phyloP scores from a whole-genome alignment of 2,113 vertebrate genomes.

The Genyomyrus donnyi region DNA sequence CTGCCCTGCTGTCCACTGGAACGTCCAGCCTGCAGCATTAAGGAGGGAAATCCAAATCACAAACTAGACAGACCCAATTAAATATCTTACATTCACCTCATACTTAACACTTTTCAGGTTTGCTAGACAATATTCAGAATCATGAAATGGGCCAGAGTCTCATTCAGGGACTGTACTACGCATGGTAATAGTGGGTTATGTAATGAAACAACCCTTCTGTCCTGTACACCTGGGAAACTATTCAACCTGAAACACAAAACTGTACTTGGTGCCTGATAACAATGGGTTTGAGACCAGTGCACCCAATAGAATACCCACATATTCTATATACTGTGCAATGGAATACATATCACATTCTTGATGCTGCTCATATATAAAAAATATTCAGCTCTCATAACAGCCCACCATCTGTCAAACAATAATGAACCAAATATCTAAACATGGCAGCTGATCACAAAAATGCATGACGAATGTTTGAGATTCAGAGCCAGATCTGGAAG shows the following conservation, averaged over 20 bases:
- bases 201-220: background rate
- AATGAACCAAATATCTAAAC: background rate
- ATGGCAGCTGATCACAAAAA: background rate
- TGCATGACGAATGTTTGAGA: background rate
- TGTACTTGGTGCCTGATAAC: background rate
- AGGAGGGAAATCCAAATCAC: conserved; percentile 14
- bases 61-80: background rate
- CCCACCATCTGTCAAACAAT: background rate
- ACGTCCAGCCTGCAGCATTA: conserved; percentile 62
- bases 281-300: background rate
- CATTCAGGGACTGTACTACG: background rate
- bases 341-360: background rate
- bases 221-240: background rate
- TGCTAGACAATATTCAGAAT: background rate
- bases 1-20: conserved; percentile 57
- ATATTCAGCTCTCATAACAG: background rate
- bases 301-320: background rate
- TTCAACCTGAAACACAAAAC: background rate
- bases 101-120: background rate
- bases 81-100: background rate
- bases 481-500: background rate
- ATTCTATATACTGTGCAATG: background rate
- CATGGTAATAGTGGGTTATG: background rate
- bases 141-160: background rate
- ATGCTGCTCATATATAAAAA: background rate